Conservation (phyloP, 2,888 invertebrate species). For the Tenthredo notha region DNA sequence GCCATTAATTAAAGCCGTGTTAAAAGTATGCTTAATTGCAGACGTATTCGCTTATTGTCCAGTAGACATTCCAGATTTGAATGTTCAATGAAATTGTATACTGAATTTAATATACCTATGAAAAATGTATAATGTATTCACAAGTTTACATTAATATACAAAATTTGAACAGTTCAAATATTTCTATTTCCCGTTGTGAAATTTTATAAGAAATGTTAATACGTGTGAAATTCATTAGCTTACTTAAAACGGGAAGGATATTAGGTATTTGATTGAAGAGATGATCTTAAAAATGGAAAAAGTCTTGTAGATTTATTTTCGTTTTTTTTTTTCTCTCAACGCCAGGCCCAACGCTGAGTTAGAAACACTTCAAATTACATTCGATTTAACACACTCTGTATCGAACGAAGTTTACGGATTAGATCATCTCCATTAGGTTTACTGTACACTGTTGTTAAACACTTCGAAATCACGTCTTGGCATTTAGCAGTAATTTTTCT, state of each 20-base stretch:
- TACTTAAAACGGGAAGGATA: slow-evolving; percentile 7
- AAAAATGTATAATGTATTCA: not conserved
- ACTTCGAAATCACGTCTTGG: slow-evolving; percentile 87
- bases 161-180: not conserved
- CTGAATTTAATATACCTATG: not conserved
- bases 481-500: slow-evolving; percentile 85
- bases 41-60: not conserved
- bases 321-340: not conserved
- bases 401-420: slow-evolving; percentile 81
- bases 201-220: not conserved
- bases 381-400: slow-evolving; percentile 81
- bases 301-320: slow-evolving; percentile 47
- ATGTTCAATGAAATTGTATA: not conserved
- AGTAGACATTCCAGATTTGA: not conserved
- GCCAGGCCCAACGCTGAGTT: not conserved
- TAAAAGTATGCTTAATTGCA: not conserved
- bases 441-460: slow-evolving; percentile 88
- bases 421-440: slow-evolving; percentile 85
- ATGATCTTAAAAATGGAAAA: slow-evolving; percentile 43
- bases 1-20: not conserved
- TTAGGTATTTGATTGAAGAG: slow-evolving; percentile 10
- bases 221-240: not conserved
- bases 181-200: not conserved
- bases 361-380: slow-evolving; percentile 66
- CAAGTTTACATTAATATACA: slow-evolving; percentile 25